Evolutionary conservation across 2,888 invertebrate species (phyloP).

Genomic region (Sminthurinus aureus): DNA sequence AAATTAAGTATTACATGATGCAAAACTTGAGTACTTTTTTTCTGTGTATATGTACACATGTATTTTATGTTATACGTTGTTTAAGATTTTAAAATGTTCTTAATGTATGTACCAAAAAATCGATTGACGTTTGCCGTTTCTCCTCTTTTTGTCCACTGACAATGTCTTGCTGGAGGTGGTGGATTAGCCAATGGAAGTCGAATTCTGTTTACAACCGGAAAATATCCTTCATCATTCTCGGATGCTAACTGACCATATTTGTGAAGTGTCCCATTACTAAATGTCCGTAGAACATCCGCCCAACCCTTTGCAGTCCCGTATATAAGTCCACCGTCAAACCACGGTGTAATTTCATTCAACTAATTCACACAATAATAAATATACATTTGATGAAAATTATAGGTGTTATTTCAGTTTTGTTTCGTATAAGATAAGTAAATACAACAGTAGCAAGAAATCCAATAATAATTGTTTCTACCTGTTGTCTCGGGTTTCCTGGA

Average conservation of each 20-base stretch:
- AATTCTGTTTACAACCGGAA: slow-evolving; percentile 67
- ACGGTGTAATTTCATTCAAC: slow-evolving; percentile 71
- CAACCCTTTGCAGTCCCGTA: slow-evolving; percentile 70
- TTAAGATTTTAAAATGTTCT: not conserved
- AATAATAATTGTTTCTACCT: slow-evolving; percentile 64
- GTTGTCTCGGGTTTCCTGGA: slow-evolving; percentile 70
- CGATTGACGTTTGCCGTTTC: slow-evolving; percentile 65
- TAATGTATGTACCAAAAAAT: slow-evolving; percentile 66
- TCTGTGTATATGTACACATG: too few species aligned
- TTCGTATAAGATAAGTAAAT: not conserved
- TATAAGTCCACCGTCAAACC: slow-evolving; percentile 70
- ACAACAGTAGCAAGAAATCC: too few species aligned
- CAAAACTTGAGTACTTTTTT: not conserved
- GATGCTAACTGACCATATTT: slow-evolving; percentile 65
- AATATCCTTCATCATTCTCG: slow-evolving; percentile 63
- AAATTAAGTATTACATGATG: not conserved
- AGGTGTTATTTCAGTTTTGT: too few species aligned
- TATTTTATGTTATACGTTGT: too few species aligned
- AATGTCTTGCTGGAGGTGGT: slow-evolving; percentile 67
- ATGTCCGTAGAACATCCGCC: slow-evolving; percentile 68
- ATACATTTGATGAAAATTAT: not conserved
- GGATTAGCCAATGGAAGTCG: slow-evolving; percentile 70
- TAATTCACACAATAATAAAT: slow-evolving; percentile 57
- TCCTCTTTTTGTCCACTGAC: slow-evolving; percentile 62
- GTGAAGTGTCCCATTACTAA: slow-evolving; percentile 65